A percentile compares a stretch with the other conserved stretches of the same genome.
These are phyloP conservation scores for Drosophila repleta DNA, from an alignment of 1,140 invertebrate genomes.

Conservation along the genomic window DNA sequence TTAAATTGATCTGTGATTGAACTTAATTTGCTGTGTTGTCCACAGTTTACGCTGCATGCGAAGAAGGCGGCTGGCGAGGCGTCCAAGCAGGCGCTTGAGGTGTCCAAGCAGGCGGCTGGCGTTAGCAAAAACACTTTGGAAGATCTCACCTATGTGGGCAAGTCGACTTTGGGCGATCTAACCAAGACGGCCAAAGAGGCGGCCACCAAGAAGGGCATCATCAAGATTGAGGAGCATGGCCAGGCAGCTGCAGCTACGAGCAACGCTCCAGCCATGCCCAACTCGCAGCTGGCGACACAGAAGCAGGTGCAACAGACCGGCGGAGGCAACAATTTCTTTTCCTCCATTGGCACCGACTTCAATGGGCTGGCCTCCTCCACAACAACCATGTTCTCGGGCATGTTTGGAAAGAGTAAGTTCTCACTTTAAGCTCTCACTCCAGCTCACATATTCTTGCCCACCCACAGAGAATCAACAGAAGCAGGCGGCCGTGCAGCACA, in stretches of 20 bases:
- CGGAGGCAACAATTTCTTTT: constrained; percentile 93
- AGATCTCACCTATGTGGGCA: constrained; percentile 93
- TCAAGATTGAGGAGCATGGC: constrained; percentile 85
- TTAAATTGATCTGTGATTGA: background rate
- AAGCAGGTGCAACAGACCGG: constrained; percentile 83
- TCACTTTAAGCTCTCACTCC: background rate
- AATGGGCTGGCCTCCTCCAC: constrained; percentile 96
- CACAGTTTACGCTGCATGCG: constrained; percentile 92
- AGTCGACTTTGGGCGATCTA: constrained; percentile 93
- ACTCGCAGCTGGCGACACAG: constrained; percentile 84
- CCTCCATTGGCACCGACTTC: constrained; percentile 94
- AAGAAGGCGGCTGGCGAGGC: constrained; percentile 95
- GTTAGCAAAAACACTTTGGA: constrained; percentile 95
- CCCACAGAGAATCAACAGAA: constrained; percentile 71
- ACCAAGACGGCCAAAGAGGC: constrained; percentile 95
- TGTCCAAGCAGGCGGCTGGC: constrained; percentile 93
- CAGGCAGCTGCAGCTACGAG: background rate
- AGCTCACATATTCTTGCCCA: background rate
- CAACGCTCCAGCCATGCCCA: constrained; percentile 53
- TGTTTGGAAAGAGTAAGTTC: constrained; percentile 88
- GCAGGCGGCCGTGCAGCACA: constrained; percentile 64
- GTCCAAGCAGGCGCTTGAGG: constrained; percentile 93
- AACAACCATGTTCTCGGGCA: constrained; percentile 95
- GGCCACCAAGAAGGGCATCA: constrained; percentile 92
- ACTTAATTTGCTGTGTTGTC: constrained; percentile 1